Conservation (phyloP, 2,888 invertebrate species). For the Cephonodes hylas region DNA sequence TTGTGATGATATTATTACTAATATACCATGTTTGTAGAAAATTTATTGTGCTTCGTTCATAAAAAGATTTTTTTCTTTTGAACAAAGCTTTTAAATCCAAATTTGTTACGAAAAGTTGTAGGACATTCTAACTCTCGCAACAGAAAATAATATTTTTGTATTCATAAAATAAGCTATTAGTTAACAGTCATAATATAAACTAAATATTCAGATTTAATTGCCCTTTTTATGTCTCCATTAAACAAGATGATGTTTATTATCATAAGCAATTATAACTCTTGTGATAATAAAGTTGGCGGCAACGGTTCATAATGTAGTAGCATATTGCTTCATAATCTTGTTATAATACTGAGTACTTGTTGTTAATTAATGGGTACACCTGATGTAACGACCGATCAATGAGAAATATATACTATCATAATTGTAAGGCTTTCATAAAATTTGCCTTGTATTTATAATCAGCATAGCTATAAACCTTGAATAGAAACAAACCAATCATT, state of each 20-base stretch:
- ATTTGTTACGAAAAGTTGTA: too few species aligned
- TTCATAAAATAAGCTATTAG: background rate
- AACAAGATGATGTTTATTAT: background rate
- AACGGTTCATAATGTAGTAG: background rate
- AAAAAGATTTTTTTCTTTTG: too few species aligned
- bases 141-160: background rate
- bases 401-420: background rate
- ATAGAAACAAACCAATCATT: too few species aligned
- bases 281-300: background rate
- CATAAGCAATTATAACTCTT: background rate
- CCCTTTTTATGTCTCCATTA: background rate
- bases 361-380: too few species aligned
- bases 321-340: too few species aligned
- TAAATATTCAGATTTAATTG: slow-evolving; percentile 1
- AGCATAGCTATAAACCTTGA: too few species aligned
- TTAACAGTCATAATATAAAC: background rate
- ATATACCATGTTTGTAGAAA: too few species aligned
- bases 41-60: too few species aligned
- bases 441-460: too few species aligned
- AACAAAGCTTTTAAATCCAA: too few species aligned
- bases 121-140: background rate
- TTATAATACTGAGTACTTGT: too few species aligned
- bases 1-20: too few species aligned
- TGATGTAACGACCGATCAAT: background rate
- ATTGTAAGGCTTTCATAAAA: background rate